phyloP scores from a whole-genome alignment of 2,113 vertebrate genomes.

The Vidua chalybeata region DNA sequence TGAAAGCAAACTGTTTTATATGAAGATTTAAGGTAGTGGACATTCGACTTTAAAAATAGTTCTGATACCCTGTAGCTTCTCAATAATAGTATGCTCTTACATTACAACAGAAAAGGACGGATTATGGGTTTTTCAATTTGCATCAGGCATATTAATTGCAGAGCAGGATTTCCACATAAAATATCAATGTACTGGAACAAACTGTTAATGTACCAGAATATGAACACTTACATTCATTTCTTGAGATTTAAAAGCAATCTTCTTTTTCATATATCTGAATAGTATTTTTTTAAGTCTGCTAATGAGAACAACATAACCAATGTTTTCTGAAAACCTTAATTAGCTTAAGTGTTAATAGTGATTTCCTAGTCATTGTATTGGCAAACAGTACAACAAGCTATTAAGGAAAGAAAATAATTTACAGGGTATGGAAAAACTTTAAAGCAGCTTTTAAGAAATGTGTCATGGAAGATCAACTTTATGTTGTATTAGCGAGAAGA shows the following conservation, averaged over 20 bases:
- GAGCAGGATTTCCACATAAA: conserved; percentile 80
- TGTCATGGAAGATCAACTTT: conserved; percentile 71
- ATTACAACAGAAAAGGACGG: conserved; percentile 77
- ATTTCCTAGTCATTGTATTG: conserved; percentile 65
- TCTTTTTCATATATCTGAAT: conserved; percentile 55
- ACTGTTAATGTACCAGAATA: conserved; percentile 82
- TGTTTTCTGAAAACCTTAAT: conserved; percentile 72
- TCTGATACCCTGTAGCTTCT: conserved; percentile 76
- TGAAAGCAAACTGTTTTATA: conserved; percentile 73
- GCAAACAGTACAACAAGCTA: conserved; percentile 62
- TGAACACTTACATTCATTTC: conserved; percentile 75
- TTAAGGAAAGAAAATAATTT: conserved; percentile 72
- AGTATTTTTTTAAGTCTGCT: conserved; percentile 27
- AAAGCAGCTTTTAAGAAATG: conserved; percentile 68
- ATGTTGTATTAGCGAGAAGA: conserved; percentile 52
- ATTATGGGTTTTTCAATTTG: conserved; percentile 80
- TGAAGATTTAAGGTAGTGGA: conserved; percentile 79
- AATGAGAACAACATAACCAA: conserved; percentile 65
- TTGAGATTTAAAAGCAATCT: conserved; percentile 74
- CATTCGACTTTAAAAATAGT: conserved; percentile 77
- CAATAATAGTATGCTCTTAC: conserved; percentile 77
- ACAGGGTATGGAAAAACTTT: conserved; percentile 58
- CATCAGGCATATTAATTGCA: conserved; percentile 82
- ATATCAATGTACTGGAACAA: conserved; percentile 84
- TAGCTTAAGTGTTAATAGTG: conserved; percentile 70